phyloP scores from a whole-genome alignment of 2,113 vertebrate genomes.

The Ailuropoda melanoleuca region DNA sequence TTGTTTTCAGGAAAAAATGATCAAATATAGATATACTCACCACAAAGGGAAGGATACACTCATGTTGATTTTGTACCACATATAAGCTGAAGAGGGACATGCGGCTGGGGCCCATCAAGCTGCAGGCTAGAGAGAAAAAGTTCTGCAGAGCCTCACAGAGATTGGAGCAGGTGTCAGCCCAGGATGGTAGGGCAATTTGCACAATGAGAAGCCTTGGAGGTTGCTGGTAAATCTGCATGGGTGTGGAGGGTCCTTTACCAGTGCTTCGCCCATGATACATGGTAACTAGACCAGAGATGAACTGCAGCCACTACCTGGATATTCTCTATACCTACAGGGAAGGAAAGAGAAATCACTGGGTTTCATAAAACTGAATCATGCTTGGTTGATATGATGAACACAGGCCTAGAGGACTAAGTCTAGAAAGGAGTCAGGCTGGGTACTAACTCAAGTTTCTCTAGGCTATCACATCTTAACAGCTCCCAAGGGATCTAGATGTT shows the following conservation, averaged over 20 bases:
- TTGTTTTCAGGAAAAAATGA: slow-evolving; percentile 27
- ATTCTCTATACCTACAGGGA: slow-evolving; percentile 14
- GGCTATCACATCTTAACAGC: background rate
- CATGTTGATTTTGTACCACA: slow-evolving; percentile 88
- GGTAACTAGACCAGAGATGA: background rate
- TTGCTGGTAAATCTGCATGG: slow-evolving; percentile 84
- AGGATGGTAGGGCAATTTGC: slow-evolving; percentile 88
- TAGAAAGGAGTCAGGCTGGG: slow-evolving; percentile 5
- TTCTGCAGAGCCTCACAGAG: slow-evolving; percentile 94
- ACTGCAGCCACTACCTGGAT: background rate
- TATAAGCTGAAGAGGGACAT: slow-evolving; percentile 93
- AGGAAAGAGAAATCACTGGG: slow-evolving; percentile 50
- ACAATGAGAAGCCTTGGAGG: slow-evolving; percentile 89
- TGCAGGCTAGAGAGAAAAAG: slow-evolving; percentile 89
- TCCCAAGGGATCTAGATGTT: slow-evolving; percentile 11
- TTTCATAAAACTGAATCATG: slow-evolving; percentile 33
- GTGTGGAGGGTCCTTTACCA: slow-evolving; percentile 19
- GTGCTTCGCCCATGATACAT: slow-evolving; percentile 76
- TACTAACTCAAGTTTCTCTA: background rate
- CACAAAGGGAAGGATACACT: slow-evolving; percentile 95
- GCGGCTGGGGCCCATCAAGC: slow-evolving; percentile 88
- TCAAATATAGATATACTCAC: slow-evolving; percentile 81
- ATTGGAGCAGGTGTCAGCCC: slow-evolving; percentile 85
- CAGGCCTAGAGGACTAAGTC: background rate
- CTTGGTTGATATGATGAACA: slow-evolving; percentile 39